phyloP scores from a whole-genome alignment of 2,888 invertebrate species.

The Brenthis ino region DNA sequence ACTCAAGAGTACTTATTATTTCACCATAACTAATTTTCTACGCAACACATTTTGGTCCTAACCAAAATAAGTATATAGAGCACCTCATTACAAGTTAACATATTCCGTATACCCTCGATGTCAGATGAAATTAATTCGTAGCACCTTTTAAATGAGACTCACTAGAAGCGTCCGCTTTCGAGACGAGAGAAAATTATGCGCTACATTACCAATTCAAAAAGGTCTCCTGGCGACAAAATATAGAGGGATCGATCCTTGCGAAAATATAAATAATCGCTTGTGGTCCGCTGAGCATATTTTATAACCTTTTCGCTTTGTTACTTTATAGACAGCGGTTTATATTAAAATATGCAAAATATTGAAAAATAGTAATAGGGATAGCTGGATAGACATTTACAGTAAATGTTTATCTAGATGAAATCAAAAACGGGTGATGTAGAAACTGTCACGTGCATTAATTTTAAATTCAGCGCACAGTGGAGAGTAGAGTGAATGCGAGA shows the following conservation, averaged over 20 bases:
- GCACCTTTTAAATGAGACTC: conserved; percentile 69
- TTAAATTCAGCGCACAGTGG: no score
- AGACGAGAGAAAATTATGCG: conserved; percentile 65
- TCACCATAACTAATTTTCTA: background rate
- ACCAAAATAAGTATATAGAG: conserved; percentile 18
- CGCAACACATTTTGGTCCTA: background rate
- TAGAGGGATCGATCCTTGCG: conserved; percentile 52
- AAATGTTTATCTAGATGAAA: no score
- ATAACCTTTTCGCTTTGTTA: background rate
- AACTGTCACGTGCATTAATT: no score
- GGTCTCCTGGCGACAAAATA: conserved; percentile 66
- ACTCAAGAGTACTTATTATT: background rate
- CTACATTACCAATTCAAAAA: conserved; percentile 76
- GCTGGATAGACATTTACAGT: no score
- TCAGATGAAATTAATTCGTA: conserved; percentile 75
- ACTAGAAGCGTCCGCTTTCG: conserved; percentile 46
- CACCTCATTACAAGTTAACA: conserved; percentile 20
- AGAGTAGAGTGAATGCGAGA: no score
- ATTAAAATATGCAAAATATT: no score
- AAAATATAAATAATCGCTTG: conserved; percentile 22
- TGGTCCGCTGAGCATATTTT: conserved; percentile 1
- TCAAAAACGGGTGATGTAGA: no score
- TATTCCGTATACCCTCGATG: conserved; percentile 51
- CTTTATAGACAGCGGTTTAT: no score
- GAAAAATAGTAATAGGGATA: no score